Conservation (phyloP, 1,140 invertebrate species). For the Holcopasites calliopsidis region DNA sequence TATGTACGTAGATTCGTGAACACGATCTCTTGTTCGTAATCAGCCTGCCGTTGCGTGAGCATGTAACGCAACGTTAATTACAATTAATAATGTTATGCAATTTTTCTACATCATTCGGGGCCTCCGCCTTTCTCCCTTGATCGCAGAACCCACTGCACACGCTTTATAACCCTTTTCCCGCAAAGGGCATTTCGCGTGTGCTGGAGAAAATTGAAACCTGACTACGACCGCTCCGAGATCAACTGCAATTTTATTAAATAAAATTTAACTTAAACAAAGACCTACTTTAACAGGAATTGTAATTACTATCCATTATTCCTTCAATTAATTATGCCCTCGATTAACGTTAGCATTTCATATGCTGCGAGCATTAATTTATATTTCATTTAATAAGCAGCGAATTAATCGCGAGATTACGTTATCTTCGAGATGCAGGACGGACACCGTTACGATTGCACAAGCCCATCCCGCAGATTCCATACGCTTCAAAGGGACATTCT, state of each 20-base stretch:
- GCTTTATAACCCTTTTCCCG: slow-evolving; percentile 36
- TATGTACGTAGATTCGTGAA: slow-evolving; percentile 38
- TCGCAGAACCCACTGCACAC: not conserved
- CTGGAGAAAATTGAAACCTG: too few species aligned
- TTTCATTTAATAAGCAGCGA: too few species aligned
- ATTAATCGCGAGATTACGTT: too few species aligned
- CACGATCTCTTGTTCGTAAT: slow-evolving; percentile 52
- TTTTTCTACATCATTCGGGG: slow-evolving; percentile 18
- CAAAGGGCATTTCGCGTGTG: too few species aligned
- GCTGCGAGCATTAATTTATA: too few species aligned
- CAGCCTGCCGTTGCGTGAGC: slow-evolving; percentile 46
- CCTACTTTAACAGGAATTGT: too few species aligned
- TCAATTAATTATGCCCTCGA: too few species aligned
- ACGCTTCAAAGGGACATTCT: not conserved
- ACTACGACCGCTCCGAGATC: too few species aligned
- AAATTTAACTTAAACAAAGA: too few species aligned
- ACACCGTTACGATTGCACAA: not conserved
- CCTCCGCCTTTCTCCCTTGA: not conserved
- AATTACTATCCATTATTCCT: too few species aligned
- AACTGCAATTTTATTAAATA: too few species aligned
- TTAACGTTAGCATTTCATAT: too few species aligned
- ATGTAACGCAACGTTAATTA: slow-evolving; percentile 59
- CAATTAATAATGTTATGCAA: slow-evolving; percentile 63
- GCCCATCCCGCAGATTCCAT: not conserved
- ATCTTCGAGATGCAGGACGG: not conserved